Evolutionary conservation across 2,888 invertebrate species (phyloP).

Genomic region (Muscina levida): DNA sequence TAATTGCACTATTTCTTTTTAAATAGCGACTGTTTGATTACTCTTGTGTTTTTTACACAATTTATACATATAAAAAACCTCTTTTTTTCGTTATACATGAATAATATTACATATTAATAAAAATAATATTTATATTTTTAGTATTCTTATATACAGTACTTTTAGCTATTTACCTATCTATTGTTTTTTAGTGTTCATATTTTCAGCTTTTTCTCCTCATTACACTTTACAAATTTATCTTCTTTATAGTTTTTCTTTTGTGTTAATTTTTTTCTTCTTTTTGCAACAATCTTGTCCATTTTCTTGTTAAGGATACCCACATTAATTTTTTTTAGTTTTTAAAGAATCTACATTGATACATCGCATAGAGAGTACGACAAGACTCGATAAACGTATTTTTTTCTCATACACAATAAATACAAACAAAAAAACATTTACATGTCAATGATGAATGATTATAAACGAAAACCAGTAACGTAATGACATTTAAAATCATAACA

Average conservation of each 20-base stretch:
- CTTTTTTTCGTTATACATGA: not conserved
- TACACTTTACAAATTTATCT: not conserved
- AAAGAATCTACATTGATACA: constrained; percentile 8
- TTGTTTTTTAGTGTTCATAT: constrained; percentile 2
- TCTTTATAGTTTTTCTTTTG: not conserved
- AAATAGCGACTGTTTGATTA: constrained; percentile 31
- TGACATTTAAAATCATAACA: constrained; percentile 33
- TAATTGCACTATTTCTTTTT: not conserved
- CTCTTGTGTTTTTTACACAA: constrained; percentile 4
- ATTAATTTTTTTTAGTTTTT: constrained; percentile 8
- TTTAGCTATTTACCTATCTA: too few species aligned
- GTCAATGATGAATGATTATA: not conserved
- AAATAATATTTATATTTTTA: not conserved
- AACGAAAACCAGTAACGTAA: constrained; percentile 14
- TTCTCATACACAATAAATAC: not conserved
- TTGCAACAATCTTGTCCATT: constrained; percentile 36
- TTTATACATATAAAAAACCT: constrained; percentile 19
- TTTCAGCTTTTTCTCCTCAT: constrained; percentile 1
- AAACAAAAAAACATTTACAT: constrained; percentile 6
- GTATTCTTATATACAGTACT: constrained; percentile 10
- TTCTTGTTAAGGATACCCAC: constrained; percentile 4
- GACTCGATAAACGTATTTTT: not conserved
- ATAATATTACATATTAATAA: not conserved
- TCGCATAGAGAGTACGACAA: constrained; percentile 8
- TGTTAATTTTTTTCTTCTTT: constrained; percentile 13